A percentile compares a stretch with the other conserved stretches of the same genome.
These are phyloP conservation scores for Ophonus ardosiacus DNA, from an alignment of 2,888 invertebrate species.

Conservation along the genomic window DNA sequence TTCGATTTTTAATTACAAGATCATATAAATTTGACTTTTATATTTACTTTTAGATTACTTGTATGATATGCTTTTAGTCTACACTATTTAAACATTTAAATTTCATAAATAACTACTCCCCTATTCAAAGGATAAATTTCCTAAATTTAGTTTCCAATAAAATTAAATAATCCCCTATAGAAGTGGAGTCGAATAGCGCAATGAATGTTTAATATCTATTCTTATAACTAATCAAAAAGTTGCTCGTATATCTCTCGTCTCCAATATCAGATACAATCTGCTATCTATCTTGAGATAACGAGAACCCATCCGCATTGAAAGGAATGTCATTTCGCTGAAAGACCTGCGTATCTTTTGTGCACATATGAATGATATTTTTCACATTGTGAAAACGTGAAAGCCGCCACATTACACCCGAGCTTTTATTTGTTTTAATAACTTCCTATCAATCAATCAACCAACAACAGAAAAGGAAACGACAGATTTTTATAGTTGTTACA, in stretches of 20 bases:
- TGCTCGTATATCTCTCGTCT: background rate
- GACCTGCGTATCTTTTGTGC: constrained; percentile 37
- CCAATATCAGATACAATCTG: constrained; percentile 33
- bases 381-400: constrained; percentile 31
- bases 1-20: no score
- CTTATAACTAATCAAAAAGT: background rate
- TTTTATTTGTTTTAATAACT: constrained; percentile 41
- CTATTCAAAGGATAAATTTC: no score
- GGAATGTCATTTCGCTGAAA: constrained; percentile 41
- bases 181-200: background rate
- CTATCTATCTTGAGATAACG: constrained; percentile 21
- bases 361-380: constrained; percentile 39
- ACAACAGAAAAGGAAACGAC: background rate
- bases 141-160: no score
- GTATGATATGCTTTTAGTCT: no score
- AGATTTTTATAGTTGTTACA: background rate
- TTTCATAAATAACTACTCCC: no score
- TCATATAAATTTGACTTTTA: no score
- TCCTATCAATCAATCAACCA: background rate
- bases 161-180: no score
- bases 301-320: constrained; percentile 30
- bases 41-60: no score
- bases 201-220: background rate
- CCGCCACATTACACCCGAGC: background rate
- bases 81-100: no score